Percentiles rank a stretch among this genome's conserved stretches.
These are phyloP conservation scores for Oscheius sp. DNA, from an alignment of 2,888 invertebrate species.

Conservation along the genomic window DNA sequence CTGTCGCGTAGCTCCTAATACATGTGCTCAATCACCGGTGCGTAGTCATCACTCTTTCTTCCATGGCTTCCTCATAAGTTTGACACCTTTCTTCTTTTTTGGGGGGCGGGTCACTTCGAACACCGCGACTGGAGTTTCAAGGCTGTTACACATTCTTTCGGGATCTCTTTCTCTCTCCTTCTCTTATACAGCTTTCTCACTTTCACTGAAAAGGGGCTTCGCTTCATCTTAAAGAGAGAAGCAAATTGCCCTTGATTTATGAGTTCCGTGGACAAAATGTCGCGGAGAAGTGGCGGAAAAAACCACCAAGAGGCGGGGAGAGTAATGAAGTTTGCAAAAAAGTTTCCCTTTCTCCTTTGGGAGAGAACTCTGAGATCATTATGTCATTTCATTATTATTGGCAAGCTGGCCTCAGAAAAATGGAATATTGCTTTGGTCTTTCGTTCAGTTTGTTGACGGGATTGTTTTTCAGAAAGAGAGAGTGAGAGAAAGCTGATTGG, in stretches of 20 bases:
- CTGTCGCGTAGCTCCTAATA: slow-evolving; percentile 6
- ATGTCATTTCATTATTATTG: no score
- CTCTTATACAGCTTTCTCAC: background rate
- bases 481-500: no score
- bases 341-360: no score
- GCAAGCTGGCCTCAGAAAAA: no score
- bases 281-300: no score
- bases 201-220: background rate
- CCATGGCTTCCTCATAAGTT: background rate
- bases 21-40: slow-evolving; percentile 19
- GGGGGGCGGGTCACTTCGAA: background rate
- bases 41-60: background rate
- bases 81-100: slow-evolving; percentile 3
- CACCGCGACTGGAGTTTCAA: slow-evolving; percentile 2
- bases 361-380: no score
- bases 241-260: no score
- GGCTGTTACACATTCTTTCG: slow-evolving; percentile 5
- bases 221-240: background rate
- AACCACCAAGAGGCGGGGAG: background rate
- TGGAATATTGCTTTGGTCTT: no score
- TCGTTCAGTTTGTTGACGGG: no score
- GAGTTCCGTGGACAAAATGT: no score
- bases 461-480: no score
- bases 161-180: background rate
- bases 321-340: no score